Evolutionary conservation across 2,797 vertebrate genomes (phyloP), one percentile per base, ranked within the genome.

Genomic region (Atherinosoma microstoma): DNA sequence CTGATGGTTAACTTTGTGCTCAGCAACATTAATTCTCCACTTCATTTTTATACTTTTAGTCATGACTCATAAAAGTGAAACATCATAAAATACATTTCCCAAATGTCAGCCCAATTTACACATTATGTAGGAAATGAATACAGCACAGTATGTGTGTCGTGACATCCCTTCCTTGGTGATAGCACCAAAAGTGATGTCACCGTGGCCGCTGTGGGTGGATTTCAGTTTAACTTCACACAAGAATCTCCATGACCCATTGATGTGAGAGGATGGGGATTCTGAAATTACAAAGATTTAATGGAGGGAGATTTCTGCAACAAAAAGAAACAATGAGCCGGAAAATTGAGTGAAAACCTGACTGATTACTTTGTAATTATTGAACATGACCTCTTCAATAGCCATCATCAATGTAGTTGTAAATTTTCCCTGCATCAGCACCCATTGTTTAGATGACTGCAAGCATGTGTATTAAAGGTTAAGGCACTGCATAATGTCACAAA

Each of bases 1-100:
- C 83, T 71, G 73, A 70, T 77, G 72, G 76, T 83, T 87, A 70
- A 75, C 63, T 71, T 69, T 82, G 45, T 34, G 22, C 29, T 64
- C 35, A 62, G 24, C 68, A 78, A 74, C 57, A 63, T 73, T 79
- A 45, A 69, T 79, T 73, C 78, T 63, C 70, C 51, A 61, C 76
- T 87, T 45, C 69, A 75, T 70, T 83, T 71, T 84, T 51, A 67
- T 75, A 66, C 67, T 71, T 76, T 49, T 13, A 38, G 42, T 70
- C 77, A 15, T 71, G 69, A 75, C 63, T 74, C 20, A 2, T 13
- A 75, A 73, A 64, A 67, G 64, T 78, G 64, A 75, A 73, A 62
- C 58, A 12, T 67, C 58, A 58, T 80, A 64, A 75, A 85, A 68
- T 57, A 70, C 20, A 69, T 29, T 34, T 60, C 30, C 70, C 27